These are phyloP conservation scores for Riptortus pedestris DNA, from an alignment of 1,140 invertebrate species.

Conservation along the genomic window DNA sequence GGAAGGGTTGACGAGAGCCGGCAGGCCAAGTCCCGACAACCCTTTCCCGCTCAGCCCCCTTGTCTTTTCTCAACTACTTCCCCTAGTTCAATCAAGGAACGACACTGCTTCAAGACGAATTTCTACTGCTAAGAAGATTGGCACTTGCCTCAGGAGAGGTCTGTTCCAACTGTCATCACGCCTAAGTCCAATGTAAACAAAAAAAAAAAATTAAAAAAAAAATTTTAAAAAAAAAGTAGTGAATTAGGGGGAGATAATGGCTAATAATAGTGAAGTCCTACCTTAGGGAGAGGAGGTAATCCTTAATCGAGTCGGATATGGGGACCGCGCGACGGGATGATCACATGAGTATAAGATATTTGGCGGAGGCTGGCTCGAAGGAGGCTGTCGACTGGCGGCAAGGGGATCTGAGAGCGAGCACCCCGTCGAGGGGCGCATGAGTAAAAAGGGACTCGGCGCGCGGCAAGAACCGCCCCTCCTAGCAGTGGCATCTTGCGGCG, in stretches of 20 bases:
- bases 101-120: too few relatives aligned
- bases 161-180: not conserved
- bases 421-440: conserved; percentile 9
- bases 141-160: too few relatives aligned
- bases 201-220: conserved; percentile 7
- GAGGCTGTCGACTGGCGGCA: conserved; percentile 9
- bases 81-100: too few relatives aligned
- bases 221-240: not conserved
- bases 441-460: conserved; percentile 14
- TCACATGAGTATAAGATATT: conserved; percentile 17
- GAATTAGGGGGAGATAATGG: not conserved
- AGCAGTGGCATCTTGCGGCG: conserved; percentile 3
- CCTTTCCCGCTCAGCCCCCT: not conserved
- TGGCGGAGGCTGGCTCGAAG: conserved; percentile 5
- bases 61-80: not conserved
- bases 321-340: not conserved
- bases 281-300: conserved; percentile 10
- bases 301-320: conserved; percentile 8
- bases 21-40: not conserved
- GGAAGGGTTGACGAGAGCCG: conserved; percentile 3
- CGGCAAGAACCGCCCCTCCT: conserved; percentile 3
- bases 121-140: too few relatives aligned
- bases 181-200: not conserved
- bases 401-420: not conserved
- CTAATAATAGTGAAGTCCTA: not conserved